Conservation (phyloP, 2,797 vertebrate genomes). For the Tenualosa thibaudeaui region DNA sequence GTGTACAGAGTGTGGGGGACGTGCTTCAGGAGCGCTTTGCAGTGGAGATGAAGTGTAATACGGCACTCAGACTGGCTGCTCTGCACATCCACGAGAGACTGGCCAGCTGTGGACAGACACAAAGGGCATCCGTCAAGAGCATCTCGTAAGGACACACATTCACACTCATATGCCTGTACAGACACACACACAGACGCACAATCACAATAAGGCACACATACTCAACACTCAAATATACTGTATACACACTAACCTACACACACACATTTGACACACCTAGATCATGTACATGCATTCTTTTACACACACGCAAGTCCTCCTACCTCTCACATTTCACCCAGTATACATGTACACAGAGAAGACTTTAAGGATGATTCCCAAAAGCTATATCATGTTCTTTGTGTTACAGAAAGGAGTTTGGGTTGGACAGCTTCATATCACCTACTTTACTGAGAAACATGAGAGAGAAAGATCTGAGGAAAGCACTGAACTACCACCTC, state of each 20-base stretch:
- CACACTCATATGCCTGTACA: neutral
- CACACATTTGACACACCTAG: neutral
- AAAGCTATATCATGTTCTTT: neutral
- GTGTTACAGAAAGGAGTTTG: constrained; percentile 90
- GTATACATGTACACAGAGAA: neutral
- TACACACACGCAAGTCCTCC: neutral
- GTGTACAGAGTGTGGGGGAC: constrained; percentile 95
- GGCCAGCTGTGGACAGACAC: constrained; percentile 86
- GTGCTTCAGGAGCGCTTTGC: constrained; percentile 96
- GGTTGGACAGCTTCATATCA: constrained; percentile 96
- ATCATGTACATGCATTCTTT: neutral
- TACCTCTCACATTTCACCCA: no score
- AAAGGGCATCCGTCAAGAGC: constrained; percentile 90
- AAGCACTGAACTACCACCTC: constrained; percentile 95
- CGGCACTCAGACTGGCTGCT: constrained; percentile 89
- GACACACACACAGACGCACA: neutral
- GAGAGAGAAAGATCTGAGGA: constrained; percentile 96
- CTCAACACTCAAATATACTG: neutral
- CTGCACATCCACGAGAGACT: constrained; percentile 96
- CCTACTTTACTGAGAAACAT: constrained; percentile 96
- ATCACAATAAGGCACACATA: neutral
- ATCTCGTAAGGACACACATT: constrained; percentile 84
- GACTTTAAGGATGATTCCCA: neutral
- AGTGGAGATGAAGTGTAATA: constrained; percentile 96
- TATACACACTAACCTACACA: neutral